Base-by-base conservation (phyloP, 2,113 vertebrate genomes). In the Sceloporus tristichus region DNA sequence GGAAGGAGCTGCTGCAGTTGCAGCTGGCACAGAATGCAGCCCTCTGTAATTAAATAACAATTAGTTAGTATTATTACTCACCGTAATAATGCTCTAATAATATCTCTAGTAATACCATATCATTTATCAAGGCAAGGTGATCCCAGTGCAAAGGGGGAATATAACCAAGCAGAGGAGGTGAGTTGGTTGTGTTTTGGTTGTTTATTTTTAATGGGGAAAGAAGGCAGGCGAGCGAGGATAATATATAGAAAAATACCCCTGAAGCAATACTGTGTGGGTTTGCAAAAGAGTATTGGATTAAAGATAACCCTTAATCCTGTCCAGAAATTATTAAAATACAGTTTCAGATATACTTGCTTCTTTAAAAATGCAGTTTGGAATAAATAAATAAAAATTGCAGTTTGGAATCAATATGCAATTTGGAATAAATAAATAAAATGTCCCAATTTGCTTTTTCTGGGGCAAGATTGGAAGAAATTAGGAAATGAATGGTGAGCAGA, bases 41-140 rank as follows among this genome's bases (percentile, higher is more conserved):
- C 95, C 95, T 95, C 95, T 96, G 85, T 96, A 96, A 97, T 97
- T 97, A 97, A 97, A 96, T 97, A 97, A 92, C 95, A 97, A 84
- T 97, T 97, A 97, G 92, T 97, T 18, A 85, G 94, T 96, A 97
- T 97, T 97, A 97, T 97, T 97, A 97, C 95, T 96, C 94, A 90
- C 94, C 95, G 96, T 97, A 97, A 97, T 97, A 97, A 97, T 97
- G 95, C 89, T 80, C 92, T 97, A 97, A 97, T 97, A 96, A 97
- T 97, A 97, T 94, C 92, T 96, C 92, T 97, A 97, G 94, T 97
- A 96, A 97, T 97, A 96, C 90, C 93, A 97, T 97, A 97, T 89
- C 88, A 97, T 94, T 97, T 97, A 97, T 97, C 95, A 92, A 88
- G 94, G 93, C 95, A 95, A 96, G 95, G 95, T 95, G 95, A 94